phyloP scores from a whole-genome alignment of 2,888 invertebrate genomes.

The Mellilla xanthometata region DNA sequence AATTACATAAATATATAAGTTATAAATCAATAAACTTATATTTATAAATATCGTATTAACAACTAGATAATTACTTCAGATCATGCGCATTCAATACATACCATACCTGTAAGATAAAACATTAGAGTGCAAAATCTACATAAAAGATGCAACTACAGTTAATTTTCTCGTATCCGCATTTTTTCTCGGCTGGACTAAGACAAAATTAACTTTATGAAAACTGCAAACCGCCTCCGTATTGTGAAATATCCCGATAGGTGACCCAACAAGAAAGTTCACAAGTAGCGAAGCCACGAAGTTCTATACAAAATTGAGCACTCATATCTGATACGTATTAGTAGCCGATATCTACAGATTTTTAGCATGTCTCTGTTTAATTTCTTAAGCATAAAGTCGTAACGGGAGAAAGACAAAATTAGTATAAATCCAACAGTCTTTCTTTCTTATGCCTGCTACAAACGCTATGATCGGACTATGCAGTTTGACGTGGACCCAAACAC shows the following conservation, averaged over 20 bases:
- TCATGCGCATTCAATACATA: constrained; percentile 27
- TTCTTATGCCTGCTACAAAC: too few relatives aligned
- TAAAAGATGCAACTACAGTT: constrained; percentile 26
- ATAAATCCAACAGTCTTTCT: too few relatives aligned
- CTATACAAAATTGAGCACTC: too few relatives aligned
- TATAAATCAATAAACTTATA: too few relatives aligned
- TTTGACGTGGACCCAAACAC: too few relatives aligned
- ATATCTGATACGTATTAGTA: too few relatives aligned
- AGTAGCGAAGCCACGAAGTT: constrained; percentile 27
- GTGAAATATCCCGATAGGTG: constrained; percentile 16
- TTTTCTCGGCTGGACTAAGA: constrained; percentile 3
- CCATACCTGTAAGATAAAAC: constrained; percentile 23
- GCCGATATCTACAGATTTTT: too few relatives aligned
- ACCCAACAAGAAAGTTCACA: constrained; percentile 26
- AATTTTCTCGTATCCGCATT: constrained; percentile 29
- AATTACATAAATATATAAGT: constrained; percentile 1
- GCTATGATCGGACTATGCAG: too few relatives aligned
- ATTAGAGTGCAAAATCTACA: constrained; percentile 17
- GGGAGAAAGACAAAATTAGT: too few relatives aligned
- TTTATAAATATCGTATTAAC: too few relatives aligned
- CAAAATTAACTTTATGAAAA: constrained; percentile 12
- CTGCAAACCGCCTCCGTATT: constrained; percentile 23
- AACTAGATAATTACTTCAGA: constrained; percentile 14
- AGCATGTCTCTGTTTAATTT: too few relatives aligned
- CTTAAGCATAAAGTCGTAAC: too few relatives aligned